Evolutionary conservation across 2,113 vertebrate genomes (phyloP), one percentile per base, ranked within the genome.

Genomic region (Salvator merianae): DNA sequence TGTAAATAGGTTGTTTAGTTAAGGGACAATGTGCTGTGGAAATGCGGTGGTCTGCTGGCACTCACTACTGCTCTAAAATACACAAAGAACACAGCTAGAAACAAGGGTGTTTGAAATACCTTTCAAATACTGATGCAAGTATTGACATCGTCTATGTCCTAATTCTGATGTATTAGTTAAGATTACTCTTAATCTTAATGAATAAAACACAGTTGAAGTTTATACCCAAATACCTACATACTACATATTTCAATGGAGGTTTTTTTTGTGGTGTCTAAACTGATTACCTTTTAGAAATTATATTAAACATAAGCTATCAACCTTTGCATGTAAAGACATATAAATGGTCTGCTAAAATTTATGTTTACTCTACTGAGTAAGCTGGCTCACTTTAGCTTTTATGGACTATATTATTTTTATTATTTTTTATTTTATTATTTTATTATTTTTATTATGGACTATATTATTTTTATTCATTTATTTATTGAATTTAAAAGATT

Each of bases 91-190:
- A 59, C 14, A 47, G 43, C 43, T 32, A 70, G 50, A 72, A 68
- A 16, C 66, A 66, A 65, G 63, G 28, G 1, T 40, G 16, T 2
- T 65, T 28, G 55, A 4, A 87, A 69, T 2, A 24, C 22, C 85
- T 74, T 0, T 2, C 53, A 86, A 69, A 79, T 87, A 71, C 32
- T 32, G 28, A 78, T 53, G 77, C 4, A 88, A 79, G 3, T 30
- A n/a, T 73, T 26, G n/a, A 40, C 16, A 40, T 28, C 87, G 32
- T 5, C 34, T 87, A 40, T 74, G 72, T 86, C 77, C 63, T 70
- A 81, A 80, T 87, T 88, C 82, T 83, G 18, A 88, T 88, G 76
- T 34, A 83, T 30, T 10, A 77, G 24, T 59, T 87, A 79, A 77
- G 47, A 83, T 65, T 77, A 47, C 55, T 84, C 32, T 20, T 65